A percentile compares a stretch with the other conserved stretches of the same genome.
Evolutionary conservation across 1,140 invertebrate genomes (phyloP).

Genomic region (Pseudobourletiella spinata): DNA sequence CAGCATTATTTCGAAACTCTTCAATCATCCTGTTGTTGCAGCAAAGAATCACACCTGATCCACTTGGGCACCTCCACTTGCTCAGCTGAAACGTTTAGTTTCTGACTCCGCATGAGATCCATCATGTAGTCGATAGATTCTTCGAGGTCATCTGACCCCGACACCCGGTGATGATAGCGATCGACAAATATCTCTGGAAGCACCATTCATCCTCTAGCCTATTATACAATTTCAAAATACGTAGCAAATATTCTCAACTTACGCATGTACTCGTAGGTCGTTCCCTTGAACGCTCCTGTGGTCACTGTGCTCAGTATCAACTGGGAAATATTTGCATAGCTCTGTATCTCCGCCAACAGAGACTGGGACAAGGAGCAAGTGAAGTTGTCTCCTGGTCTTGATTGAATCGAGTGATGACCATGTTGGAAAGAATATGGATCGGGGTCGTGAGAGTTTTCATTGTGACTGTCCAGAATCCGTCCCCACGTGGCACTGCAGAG

Average conservation of each 20-base stretch:
- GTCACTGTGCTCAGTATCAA: constrained; percentile 50
- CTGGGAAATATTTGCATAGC: constrained; percentile 22
- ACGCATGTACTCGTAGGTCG: constrained; percentile 51
- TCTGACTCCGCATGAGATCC: constrained; percentile 45
- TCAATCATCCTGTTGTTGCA: too few relatives aligned
- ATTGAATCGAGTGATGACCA: too few relatives aligned
- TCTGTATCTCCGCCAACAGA: constrained; percentile 15
- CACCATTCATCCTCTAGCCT: neutral
- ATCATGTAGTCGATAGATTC: constrained; percentile 63
- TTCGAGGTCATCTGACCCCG: constrained; percentile 56
- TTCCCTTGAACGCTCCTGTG: constrained; percentile 49
- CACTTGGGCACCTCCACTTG: constrained; percentile 47
- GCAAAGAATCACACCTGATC: too few relatives aligned
- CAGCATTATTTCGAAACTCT: too few relatives aligned
- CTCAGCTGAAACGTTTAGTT: constrained; percentile 55
- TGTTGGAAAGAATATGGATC: too few relatives aligned
- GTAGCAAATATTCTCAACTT: neutral
- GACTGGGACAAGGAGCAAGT: neutral
- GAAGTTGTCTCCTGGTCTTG: too few relatives aligned
- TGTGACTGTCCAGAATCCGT: too few relatives aligned
- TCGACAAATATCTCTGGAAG: constrained; percentile 51
- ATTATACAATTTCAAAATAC: neutral
- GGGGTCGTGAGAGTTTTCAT: too few relatives aligned
- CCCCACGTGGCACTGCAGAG: too few relatives aligned
- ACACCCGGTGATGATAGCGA: constrained; percentile 57